Percentiles rank a stretch among this genome's conserved stretches.
These are phyloP conservation scores for Aricia artaxerxes DNA, from an alignment of 2,888 invertebrate species.

Conservation along the genomic window DNA sequence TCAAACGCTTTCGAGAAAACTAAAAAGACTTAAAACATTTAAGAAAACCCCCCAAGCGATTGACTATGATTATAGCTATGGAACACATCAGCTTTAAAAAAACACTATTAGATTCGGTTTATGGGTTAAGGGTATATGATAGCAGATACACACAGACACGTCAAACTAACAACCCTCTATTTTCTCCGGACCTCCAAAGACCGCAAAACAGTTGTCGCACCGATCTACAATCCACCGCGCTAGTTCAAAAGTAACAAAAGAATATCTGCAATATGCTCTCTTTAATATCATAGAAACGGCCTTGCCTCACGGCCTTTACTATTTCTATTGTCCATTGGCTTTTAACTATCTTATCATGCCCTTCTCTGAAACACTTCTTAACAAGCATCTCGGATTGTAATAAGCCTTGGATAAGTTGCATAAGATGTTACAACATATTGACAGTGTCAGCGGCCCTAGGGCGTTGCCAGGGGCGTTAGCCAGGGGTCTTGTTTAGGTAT, in stretches of 20 bases:
- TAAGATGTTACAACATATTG: background rate
- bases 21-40: too few species aligned
- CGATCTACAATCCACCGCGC: background rate
- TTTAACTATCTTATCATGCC: background rate
- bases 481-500: background rate
- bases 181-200: background rate
- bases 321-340: background rate
- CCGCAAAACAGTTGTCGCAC: background rate
- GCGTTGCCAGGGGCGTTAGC: too few species aligned
- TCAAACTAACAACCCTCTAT: too few species aligned
- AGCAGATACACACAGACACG: background rate
- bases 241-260: background rate
- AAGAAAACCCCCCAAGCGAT: too few species aligned
- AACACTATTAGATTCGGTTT: too few species aligned
- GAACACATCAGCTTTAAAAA: too few species aligned
- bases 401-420: background rate
- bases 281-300: background rate
- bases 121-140: background rate
- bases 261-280: background rate
- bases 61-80: too few species aligned
- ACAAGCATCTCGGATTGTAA: background rate
- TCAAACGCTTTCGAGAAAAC: background rate
- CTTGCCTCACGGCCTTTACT: background rate
- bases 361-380: background rate
- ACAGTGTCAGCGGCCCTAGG: background rate